Evolutionary conservation across 2,797 vertebrate species (phyloP).

Genomic region (Phataginus tricuspis): DNA sequence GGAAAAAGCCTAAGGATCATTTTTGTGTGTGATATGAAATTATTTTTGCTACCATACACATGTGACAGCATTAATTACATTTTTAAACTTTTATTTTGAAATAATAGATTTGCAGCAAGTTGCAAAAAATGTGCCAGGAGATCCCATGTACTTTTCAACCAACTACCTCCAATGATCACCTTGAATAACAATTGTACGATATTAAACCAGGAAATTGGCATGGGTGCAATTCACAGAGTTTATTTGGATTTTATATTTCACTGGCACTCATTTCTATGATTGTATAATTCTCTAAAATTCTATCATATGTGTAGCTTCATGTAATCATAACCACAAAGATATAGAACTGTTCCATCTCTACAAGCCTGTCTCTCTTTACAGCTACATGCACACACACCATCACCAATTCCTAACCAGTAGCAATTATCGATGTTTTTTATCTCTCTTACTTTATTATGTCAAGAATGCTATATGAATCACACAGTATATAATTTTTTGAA

Average conservation of each 20-base stretch:
- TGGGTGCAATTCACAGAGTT: neutral
- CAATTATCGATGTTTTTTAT: neutral
- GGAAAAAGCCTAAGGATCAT: neutral
- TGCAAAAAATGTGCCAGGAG: neutral
- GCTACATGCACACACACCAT: neutral
- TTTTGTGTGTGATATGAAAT: neutral
- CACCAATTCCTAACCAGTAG: neutral
- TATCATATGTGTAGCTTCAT: neutral
- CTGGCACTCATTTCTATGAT: neutral
- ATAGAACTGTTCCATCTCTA: neutral
- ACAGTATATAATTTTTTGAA: neutral
- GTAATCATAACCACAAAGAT: neutral
- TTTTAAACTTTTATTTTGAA: neutral
- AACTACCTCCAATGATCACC: accelerated
- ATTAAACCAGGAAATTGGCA: neutral
- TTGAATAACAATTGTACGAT: neutral
- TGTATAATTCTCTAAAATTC: neutral
- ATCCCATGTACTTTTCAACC: neutral
- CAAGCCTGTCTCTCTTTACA: neutral
- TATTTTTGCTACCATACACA: neutral
- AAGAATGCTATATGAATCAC: neutral
- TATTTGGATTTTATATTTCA: neutral
- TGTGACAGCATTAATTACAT: neutral
- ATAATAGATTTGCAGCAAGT: neutral
- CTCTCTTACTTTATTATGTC: neutral